Evolutionary conservation across 30 jellyfish, hydroid and myxozoan species (phyloP).

Genomic region (Cassiopea xamachana): DNA sequence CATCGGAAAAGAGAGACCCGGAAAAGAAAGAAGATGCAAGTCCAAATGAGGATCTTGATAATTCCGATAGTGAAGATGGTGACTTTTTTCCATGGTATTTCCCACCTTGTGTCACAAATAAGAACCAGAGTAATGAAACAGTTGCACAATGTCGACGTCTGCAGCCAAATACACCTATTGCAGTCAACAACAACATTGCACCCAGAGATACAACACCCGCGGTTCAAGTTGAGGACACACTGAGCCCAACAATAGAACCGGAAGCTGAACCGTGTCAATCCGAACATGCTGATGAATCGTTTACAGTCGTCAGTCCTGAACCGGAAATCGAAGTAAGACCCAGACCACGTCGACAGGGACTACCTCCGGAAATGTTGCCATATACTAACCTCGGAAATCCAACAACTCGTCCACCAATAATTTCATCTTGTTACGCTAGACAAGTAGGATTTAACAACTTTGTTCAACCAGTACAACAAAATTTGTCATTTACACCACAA

Average conservation of each 20-base stretch:
- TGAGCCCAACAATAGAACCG: not conserved
- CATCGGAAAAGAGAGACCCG: not conserved
- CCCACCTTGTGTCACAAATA: not conserved
- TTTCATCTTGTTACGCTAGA: not conserved
- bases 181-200: no score
- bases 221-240: not conserved
- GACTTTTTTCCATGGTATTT: not conserved
- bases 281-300: not conserved
- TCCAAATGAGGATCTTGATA: not conserved
- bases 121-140: not conserved
- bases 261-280: not conserved
- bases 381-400: not conserved
- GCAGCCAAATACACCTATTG: not conserved
- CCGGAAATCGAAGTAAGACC: not conserved
- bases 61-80: not conserved
- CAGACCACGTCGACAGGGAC: not conserved
- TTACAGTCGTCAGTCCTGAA: not conserved
- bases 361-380: not conserved
- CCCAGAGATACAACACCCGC: not conserved
- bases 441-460: not conserved
- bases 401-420: not conserved
- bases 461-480: not conserved
- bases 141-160: not conserved
- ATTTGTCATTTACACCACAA: not conserved
- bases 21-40: not conserved